These are phyloP conservation scores for Melikaiella ostensackeni DNA, from an alignment of 2,888 invertebrate genomes.

Conservation along the genomic window DNA sequence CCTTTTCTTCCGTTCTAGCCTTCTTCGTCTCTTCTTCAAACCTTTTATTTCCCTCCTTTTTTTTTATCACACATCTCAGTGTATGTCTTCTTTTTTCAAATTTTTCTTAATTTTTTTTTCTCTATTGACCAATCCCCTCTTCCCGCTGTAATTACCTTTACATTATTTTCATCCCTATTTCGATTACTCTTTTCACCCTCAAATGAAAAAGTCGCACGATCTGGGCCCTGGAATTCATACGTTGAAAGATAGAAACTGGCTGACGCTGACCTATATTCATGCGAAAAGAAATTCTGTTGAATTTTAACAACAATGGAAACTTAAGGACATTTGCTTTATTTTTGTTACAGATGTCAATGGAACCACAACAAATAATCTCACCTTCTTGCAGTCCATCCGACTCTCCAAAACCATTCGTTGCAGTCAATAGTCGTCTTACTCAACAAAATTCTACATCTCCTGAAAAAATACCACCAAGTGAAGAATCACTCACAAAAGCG, in stretches of 20 bases:
- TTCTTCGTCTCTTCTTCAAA: no score
- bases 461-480: constrained; percentile 29
- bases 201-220: no score
- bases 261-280: neutral
- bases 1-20: no score
- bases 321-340: neutral
- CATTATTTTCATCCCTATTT: no score
- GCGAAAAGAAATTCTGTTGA: neutral
- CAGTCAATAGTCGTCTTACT: constrained; percentile 7
- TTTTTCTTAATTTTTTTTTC: no score
- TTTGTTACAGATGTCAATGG: constrained; percentile 36
- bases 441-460: constrained; percentile 9
- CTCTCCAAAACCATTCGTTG: constrained; percentile 11
- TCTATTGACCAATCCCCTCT: no score
- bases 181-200: no score
- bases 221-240: no score
- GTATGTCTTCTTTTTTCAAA: no score
- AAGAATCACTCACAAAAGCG: neutral
- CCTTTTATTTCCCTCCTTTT: no score
- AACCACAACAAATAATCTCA: neutral
- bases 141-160: no score
- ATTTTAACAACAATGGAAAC: neutral
- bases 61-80: no score
- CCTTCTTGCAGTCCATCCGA: constrained; percentile 27
- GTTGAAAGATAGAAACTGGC: neutral